Base-by-base conservation (phyloP, 2,888 invertebrate species). In the Caenorhabditis parvicauda region DNA sequence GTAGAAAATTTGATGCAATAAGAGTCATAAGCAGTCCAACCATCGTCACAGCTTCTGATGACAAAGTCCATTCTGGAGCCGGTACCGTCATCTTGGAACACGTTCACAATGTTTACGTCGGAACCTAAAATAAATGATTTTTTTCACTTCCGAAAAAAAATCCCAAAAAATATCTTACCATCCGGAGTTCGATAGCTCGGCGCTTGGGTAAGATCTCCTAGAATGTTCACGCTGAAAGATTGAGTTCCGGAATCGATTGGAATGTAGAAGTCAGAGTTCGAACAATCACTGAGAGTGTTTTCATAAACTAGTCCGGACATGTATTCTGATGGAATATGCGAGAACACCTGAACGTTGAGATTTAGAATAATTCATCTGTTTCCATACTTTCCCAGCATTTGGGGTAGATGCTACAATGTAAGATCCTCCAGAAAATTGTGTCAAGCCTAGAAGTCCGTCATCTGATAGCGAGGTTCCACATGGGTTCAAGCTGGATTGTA, bases 181-280 rank as follows among this genome's bases (percentile, higher is more conserved):
- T 49, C 43, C 9, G 69, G 69, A 3, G 54, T 32, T 0, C 35
- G 55, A 35, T 61, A 69, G 19, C 53, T 21, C 9, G 62, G 57
- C 19, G 56, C 64, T 4, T 37, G 19, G 7, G 27, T 43, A 35
- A 66, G 46, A 24, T 60, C 61, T 51, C 66, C 74, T 51, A 60
- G 57, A 19, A 59, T 45, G 22, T 59, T 56, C 2, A 59, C 51
- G 12, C 65, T 57, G 39, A 74, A 59, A 6, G 72, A 57, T 44
- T 74, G 74, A 1, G 72, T 64, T 35, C 63, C 60, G 4, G 55
- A 62, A 38, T 67, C 72, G 12, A 74, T 59, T 12, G 74, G 74
- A 39, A 74, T 54, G 44, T 70, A 74, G 60, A 74, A 74, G 27
- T 56, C 64, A 12, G 56, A 48, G 17, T 62, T 56, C 12, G 64